phyloP scores from a whole-genome alignment of 2,113 vertebrate genomes.

The Abramis brama region DNA sequence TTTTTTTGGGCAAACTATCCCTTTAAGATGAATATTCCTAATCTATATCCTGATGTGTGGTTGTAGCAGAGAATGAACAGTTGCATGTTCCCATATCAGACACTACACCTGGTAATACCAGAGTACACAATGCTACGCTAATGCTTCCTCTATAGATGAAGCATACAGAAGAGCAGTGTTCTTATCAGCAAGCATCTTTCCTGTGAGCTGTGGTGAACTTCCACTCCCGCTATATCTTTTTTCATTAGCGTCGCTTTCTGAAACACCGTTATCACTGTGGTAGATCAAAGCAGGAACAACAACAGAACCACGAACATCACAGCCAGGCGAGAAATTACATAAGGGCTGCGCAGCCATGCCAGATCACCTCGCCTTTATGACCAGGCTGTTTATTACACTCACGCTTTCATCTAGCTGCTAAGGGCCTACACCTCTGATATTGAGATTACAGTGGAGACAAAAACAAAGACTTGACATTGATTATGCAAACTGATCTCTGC shows the following conservation, averaged over 20 bases:
- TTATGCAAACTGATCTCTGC: background rate
- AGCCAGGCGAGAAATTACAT: slow-evolving; percentile 55
- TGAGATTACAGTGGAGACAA: background rate
- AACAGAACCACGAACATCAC: slow-evolving; percentile 50
- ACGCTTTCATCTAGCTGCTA: slow-evolving; percentile 15
- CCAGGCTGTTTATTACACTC: slow-evolving; percentile 5
- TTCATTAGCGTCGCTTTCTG: slow-evolving; percentile 61
- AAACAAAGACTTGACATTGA: background rate
- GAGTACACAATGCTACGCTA: slow-evolving; percentile 2
- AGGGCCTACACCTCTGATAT: background rate
- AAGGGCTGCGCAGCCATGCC: slow-evolving; percentile 35
- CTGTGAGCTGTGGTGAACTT: slow-evolving; percentile 53
- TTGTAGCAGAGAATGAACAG: background rate
- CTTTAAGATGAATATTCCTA: background rate
- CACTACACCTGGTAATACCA: background rate
- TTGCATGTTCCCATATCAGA: background rate
- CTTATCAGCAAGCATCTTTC: slow-evolving; percentile 64
- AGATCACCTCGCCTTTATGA: slow-evolving; percentile 40
- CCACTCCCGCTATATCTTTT: slow-evolving; percentile 56
- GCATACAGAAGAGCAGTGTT: slow-evolving; percentile 33
- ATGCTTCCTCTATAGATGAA: slow-evolving; percentile 44
- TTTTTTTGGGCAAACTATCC: background rate
- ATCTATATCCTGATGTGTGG: background rate
- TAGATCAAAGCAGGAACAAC: slow-evolving; percentile 59
- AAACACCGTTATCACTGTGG: slow-evolving; percentile 50